Conservation (phyloP, 1,140 invertebrate species). For the Drosophila albomicans region DNA sequence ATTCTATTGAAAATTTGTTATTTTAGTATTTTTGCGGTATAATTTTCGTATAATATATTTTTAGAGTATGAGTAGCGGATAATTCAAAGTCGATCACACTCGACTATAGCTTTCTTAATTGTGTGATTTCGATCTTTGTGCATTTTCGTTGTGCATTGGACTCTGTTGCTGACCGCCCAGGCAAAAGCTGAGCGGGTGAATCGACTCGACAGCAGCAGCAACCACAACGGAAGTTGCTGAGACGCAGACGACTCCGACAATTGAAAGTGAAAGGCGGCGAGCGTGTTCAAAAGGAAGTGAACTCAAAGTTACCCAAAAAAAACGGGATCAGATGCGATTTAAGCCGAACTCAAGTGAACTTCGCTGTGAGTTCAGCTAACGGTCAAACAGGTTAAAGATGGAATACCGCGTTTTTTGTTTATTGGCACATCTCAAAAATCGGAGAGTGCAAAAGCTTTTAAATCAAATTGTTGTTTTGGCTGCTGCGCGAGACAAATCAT, state of each 20-base stretch:
- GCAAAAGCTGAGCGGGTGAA: conserved; percentile 22
- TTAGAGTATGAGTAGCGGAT: too few species aligned
- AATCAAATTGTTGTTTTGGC: conserved; percentile 1
- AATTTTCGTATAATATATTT: conserved; percentile 15
- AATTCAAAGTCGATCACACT: too few species aligned
- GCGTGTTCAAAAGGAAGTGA: conserved; percentile 54
- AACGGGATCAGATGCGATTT: conserved; percentile 17
- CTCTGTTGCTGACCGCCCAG: conserved; percentile 43
- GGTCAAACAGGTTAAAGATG: not conserved
- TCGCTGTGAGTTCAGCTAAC: conserved; percentile 1
- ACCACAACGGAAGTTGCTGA: conserved; percentile 60
- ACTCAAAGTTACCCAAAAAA: not conserved
- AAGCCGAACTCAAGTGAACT: conserved; percentile 6
- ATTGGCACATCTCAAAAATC: not conserved
- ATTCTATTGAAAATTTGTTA: too few species aligned
- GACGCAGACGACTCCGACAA: conserved; percentile 18
- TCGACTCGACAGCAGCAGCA: conserved; percentile 32
- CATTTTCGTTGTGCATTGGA: conserved; percentile 44
- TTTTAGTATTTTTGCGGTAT: too few species aligned
- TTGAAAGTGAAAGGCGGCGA: conserved; percentile 71
- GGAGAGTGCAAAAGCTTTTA: not conserved
- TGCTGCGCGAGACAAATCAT: conserved; percentile 24
- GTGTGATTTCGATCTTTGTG: conserved; percentile 24
- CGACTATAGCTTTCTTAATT: too few species aligned
- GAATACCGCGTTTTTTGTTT: not conserved